Base-by-base conservation (phyloP, 2,888 invertebrate genomes). In the Cephus rjabovi region DNA sequence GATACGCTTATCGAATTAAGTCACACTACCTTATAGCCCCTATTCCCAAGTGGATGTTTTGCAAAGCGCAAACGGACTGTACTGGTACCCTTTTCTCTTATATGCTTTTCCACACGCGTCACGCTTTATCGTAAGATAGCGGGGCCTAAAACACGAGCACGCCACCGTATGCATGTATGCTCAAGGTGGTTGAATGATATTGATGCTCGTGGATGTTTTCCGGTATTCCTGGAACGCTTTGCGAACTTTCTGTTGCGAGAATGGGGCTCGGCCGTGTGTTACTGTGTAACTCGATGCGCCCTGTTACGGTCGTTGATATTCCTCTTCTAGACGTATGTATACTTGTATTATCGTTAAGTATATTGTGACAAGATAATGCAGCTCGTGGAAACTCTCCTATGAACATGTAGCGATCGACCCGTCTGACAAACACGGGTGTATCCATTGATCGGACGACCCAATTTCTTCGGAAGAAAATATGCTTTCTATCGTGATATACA, bases 351-450 rank as follows among this genome's bases (percentile, higher is more conserved):
- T 83, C 82, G 75, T 83, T 82, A 81, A 82, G 83, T 83, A 84
- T 86, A 82, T 87, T 86, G 87, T 85, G 82, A 86, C 86, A 86
- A 78, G 83, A 87, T 80, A 83, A 84, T 82, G 83, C 85, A 83
- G 77, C 81, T 83, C 76, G 80, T 81, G 82, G 82, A 79, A 79
- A 80, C 56, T 84, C 79, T 69, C 81, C 15, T 15, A 4, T 4
- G 15, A 15, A 15, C 40, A 15, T 40, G 15, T 40, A 40, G 15
- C 15, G 15, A 40, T 15, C 15, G 40, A 40, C 15, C 40, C 56
- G 23, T 56, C 23, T 56, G 56, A 56, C 56, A 56, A 56, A 56
- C 56, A 56, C 23, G 23, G 56, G 23, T 56, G 23, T 56, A 56
- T 56, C 56, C 9, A 56, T 56, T 56, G 56, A 56, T 56, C 56